Evolutionary conservation across 2,797 vertebrate species (phyloP).

Genomic region (Staurois parvus): DNA sequence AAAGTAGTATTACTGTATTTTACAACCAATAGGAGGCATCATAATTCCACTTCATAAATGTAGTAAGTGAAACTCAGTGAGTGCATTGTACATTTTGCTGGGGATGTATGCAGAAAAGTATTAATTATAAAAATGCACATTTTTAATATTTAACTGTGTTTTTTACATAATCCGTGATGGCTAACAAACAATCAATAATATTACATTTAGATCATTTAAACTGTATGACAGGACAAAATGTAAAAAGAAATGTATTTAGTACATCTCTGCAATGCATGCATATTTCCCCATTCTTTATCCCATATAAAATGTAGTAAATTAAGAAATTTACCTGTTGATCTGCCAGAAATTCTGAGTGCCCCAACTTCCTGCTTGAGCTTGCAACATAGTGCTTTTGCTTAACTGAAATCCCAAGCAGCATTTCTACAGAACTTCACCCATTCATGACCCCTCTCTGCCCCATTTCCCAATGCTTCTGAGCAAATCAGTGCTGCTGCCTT

Average conservation of each 20-base stretch:
- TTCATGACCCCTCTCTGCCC: too few relatives aligned
- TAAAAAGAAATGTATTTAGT: too few relatives aligned
- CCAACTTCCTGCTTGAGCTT: neutral
- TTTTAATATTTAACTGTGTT: neutral
- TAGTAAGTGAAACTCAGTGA: neutral
- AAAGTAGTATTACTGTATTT: slow-evolving; percentile 6
- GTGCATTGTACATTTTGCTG: slow-evolving; percentile 3
- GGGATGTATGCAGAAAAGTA: neutral
- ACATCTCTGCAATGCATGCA: neutral
- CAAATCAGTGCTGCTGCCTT: too few relatives aligned
- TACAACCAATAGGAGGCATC: slow-evolving; percentile 86
- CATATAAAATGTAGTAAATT: too few relatives aligned
- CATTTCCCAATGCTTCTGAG: too few relatives aligned
- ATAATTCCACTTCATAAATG: slow-evolving; percentile 76
- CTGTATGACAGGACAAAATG: too few relatives aligned
- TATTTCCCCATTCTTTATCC: too few relatives aligned
- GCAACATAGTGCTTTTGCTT: too few relatives aligned
- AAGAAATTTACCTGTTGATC: neutral
- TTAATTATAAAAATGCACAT: neutral
- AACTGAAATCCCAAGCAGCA: too few relatives aligned
- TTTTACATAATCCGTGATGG: too few relatives aligned
- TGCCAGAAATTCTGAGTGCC: neutral
- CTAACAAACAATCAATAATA: too few relatives aligned
- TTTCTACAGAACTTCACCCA: neutral
- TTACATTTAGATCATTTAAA: neutral